These are phyloP conservation scores for Diadromus collaris DNA, from an alignment of 2,888 invertebrate species.

Conservation along the genomic window DNA sequence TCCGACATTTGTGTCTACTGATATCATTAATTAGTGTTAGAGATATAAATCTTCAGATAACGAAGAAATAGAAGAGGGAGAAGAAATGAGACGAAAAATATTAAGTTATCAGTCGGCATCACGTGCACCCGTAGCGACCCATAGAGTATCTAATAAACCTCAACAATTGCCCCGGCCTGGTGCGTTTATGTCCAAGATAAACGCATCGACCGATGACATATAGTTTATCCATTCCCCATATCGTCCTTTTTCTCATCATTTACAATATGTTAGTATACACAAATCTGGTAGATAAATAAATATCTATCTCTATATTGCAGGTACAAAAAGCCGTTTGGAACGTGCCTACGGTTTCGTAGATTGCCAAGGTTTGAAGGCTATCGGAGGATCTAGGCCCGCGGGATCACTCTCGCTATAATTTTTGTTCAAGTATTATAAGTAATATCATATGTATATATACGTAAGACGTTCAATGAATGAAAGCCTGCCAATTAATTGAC, in stretches of 20 bases:
- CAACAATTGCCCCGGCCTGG: not conserved
- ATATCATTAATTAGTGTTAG: conserved; percentile 3
- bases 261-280: conserved; percentile 63
- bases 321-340: conserved; percentile 72
- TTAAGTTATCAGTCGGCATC: not conserved
- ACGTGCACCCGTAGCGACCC: not conserved
- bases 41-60: not conserved
- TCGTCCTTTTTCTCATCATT: conserved; percentile 42
- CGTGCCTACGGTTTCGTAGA: conserved; percentile 43
- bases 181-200: conserved; percentile 1
- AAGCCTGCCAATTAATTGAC: not conserved
- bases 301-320: conserved; percentile 71
- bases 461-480: not conserved
- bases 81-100: conserved; percentile 12
- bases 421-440: not conserved
- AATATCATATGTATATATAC: not conserved
- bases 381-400: conserved; percentile 55
- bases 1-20: not conserved
- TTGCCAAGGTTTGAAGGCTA: conserved; percentile 57
- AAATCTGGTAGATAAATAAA: conserved; percentile 74
- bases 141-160: not conserved
- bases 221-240: not conserved
- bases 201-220: conserved; percentile 6
- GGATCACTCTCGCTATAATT: conserved; percentile 46
- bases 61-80: not conserved